phyloP scores from a whole-genome alignment of 2,888 invertebrate genomes.

The Caenorhabditis sp. region DNA sequence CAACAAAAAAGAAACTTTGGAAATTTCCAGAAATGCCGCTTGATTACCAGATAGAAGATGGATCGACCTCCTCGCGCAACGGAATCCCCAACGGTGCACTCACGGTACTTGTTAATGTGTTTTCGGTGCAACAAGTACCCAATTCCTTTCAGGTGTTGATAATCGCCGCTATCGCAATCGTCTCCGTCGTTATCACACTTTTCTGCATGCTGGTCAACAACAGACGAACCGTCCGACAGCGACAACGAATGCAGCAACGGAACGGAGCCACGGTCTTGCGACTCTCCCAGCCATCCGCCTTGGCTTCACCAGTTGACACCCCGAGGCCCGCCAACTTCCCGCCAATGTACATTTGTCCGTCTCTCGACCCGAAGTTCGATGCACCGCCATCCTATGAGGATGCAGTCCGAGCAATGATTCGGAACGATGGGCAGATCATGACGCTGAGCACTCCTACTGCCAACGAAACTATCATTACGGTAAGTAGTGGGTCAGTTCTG shows the following conservation, averaged over 20 bases:
- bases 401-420: conserved; percentile 61
- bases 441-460: background rate
- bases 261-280: conserved; percentile 37
- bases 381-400: conserved; percentile 71
- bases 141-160: conserved; percentile 45
- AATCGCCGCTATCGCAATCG: conserved; percentile 70
- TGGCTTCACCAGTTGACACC: conserved; percentile 43
- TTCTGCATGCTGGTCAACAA: conserved; percentile 72
- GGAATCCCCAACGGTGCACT: conserved; percentile 72
- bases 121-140: background rate
- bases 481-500: too few species aligned
- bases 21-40: conserved; percentile 62
- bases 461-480: conserved; percentile 46
- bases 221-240: conserved; percentile 53
- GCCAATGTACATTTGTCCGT: conserved; percentile 66
- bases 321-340: conserved; percentile 50
- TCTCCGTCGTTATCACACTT: conserved; percentile 69
- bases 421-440: conserved; percentile 3
- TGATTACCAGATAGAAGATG: conserved; percentile 61
- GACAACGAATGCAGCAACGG: conserved; percentile 58
- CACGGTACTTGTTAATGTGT: conserved; percentile 41
- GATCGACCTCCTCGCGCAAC: conserved; percentile 51
- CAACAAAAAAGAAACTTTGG: background rate
- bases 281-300: conserved; percentile 36
- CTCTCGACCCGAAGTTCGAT: conserved; percentile 69